Evolutionary conservation across 2,797 vertebrate genomes (phyloP), one percentile per base, ranked within the genome.

Genomic region (Pseudochaenichthys georgianus): DNA sequence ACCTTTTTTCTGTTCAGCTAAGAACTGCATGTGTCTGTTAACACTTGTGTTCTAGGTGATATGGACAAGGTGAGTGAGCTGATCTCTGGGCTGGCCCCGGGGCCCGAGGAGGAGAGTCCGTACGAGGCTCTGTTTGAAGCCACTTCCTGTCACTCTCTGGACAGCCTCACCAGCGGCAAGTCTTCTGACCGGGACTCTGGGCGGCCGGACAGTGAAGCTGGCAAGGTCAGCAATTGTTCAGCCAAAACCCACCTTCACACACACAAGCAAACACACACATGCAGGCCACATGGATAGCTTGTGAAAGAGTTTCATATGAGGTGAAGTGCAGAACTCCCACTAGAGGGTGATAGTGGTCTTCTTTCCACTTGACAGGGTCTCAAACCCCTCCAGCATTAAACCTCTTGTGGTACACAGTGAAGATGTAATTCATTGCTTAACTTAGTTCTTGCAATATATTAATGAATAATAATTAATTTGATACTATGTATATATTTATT

Each of bases 91-190:
- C 92, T 98, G 53, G 94, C 96, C 17, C 89, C 86, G 2, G 91
- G 86, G 13, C 91, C 95, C 0, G 96, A 97, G 66, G 96, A 97
- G 64, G 98, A 99, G 88, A 97, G 96, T 64, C 97, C 97, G 0
- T 99, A 99, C 0, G 98, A 99, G 89, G 96, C 95, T 0, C 89
- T 99, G 68, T 99, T 95, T 83, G 98, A 99, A 11, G 97, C 98
- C 8, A 96, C 97, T 0, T 99, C 98, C 64, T 98, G 97, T 90
- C 97, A 98, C 83, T 98, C 98, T 1, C 83, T 99, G 89, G 98
- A 99, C 94, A 99, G 97, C 91, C 94, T 96, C 59, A 95, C 97
- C 91, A 99, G 97, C 0, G 97, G 97, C 53, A 97, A 95, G 42
- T 98, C 97, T 0, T 99, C 98, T 0, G 97, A 99, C 91, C 92